Evolutionary conservation across 1,140 invertebrate species (phyloP).

Genomic region (Neomicropteryx cornuta): DNA sequence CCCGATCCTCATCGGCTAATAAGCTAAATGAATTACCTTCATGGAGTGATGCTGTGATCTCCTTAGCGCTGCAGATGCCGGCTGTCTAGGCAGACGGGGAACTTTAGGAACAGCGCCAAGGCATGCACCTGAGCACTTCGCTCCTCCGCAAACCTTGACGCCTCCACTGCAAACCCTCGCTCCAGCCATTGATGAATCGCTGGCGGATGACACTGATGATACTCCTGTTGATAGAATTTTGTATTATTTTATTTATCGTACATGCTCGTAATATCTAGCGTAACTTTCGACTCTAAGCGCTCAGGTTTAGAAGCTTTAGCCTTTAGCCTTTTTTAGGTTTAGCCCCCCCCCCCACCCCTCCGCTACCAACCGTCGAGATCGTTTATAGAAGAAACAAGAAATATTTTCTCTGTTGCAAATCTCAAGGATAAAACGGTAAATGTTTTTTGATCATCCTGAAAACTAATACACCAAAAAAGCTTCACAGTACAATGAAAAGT

Average conservation of each 20-base stretch:
- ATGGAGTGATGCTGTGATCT: conserved; percentile 61
- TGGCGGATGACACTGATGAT: conserved; percentile 56
- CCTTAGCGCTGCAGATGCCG: conserved; percentile 49
- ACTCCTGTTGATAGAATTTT: conserved; percentile 50
- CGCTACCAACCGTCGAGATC: no score
- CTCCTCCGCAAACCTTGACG: conserved; percentile 32
- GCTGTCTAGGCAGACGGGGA: conserved; percentile 44
- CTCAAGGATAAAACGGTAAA: no score
- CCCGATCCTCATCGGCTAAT: no score
- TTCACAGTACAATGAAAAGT: no score
- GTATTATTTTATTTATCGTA: no score
- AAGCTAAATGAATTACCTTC: conserved; percentile 42
- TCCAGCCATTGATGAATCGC: conserved; percentile 38
- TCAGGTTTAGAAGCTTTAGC: conserved; percentile 6
- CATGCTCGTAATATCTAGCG: no score
- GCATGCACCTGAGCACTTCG: conserved; percentile 33
- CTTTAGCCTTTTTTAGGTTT: neutral
- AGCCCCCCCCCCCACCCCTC: neutral
- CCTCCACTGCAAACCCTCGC: conserved; percentile 29
- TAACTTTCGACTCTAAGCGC: conserved; percentile 12
- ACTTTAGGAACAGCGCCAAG: conserved; percentile 31
- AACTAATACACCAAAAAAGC: no score
- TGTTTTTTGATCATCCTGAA: no score
- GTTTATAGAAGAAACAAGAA: no score
- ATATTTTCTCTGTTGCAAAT: no score